A percentile compares a stretch with the other conserved stretches of the same genome.
These are phyloP conservation scores for Eira barbara DNA, from an alignment of 2,113 vertebrate genomes.

Conservation along the genomic window DNA sequence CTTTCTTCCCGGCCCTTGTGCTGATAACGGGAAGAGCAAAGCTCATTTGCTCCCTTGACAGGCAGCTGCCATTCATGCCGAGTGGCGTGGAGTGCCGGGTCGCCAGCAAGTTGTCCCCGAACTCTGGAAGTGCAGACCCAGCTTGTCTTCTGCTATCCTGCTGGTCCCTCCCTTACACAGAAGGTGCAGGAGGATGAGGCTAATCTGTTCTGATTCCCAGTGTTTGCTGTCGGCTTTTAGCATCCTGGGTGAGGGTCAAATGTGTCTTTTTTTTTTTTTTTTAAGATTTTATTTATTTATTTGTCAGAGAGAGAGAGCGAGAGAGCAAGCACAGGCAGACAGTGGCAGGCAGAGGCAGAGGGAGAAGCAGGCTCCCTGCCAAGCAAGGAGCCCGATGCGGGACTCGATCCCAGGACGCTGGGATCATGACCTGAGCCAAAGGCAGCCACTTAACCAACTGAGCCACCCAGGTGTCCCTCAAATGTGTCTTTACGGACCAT, in stretches of 20 bases:
- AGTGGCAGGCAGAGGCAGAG: too few species aligned
- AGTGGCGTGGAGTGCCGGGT: rapidly evolving
- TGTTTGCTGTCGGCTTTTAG: not conserved
- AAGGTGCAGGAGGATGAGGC: not conserved
- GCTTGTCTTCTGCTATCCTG: not conserved
- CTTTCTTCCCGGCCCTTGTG: not conserved
- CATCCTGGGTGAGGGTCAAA: not conserved
- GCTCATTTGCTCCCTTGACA: not conserved
- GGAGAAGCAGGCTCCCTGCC: too few species aligned
- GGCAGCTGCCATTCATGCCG: not conserved
- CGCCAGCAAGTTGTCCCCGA: not conserved
- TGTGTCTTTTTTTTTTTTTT: too few species aligned
- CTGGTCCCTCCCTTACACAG: not conserved
- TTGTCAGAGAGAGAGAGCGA: too few species aligned
- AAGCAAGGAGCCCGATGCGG: too few species aligned
- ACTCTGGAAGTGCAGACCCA: not conserved
- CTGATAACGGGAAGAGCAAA: not conserved
- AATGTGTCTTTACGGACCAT: not conserved
- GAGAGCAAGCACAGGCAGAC: too few species aligned
- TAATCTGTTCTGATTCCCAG: not conserved
- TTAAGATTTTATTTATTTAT: too few species aligned
- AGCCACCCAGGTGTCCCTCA: too few species aligned
- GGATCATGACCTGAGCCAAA: too few species aligned
- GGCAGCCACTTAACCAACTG: too few species aligned
- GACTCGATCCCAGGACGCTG: too few species aligned